Evolutionary conservation across 2,888 invertebrate genomes (phyloP).

Genomic region (Empis stercorea): DNA sequence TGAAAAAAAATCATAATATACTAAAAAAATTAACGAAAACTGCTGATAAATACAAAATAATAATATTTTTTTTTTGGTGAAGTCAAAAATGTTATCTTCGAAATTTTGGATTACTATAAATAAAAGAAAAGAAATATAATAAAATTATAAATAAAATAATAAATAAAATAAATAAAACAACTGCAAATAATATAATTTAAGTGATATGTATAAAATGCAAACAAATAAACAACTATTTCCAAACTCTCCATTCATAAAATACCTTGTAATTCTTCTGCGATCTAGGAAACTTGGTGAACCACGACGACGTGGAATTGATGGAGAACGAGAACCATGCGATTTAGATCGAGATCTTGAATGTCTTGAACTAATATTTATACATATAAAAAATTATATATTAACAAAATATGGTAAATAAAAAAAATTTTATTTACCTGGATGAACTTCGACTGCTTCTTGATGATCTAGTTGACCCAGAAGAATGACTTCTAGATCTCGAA

Average conservation of each 20-base stretch:
- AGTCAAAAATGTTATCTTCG: constrained; percentile 10
- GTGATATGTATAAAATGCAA: too few relatives aligned
- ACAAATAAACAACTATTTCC: too few relatives aligned
- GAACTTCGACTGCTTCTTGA: constrained; percentile 30
- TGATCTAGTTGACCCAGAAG: constrained; percentile 31
- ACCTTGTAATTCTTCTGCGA: constrained; percentile 90
- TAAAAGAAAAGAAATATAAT: too few relatives aligned
- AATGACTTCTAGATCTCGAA: constrained; percentile 30
- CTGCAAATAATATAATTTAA: too few relatives aligned
- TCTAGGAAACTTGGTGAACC: constrained; percentile 93
- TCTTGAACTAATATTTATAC: constrained; percentile 21
- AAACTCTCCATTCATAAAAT: constrained; percentile 18
- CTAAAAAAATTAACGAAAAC: too few relatives aligned
- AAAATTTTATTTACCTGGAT: constrained; percentile 21
- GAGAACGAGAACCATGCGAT: constrained; percentile 51
- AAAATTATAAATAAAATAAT: too few relatives aligned
- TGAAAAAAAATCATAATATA: too few relatives aligned
- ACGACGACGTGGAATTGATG: constrained; percentile 83
- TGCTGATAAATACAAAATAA: too few relatives aligned
- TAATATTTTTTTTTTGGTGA: too few relatives aligned
- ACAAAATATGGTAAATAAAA: background rate
- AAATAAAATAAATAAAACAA: too few relatives aligned
- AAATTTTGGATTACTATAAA: background rate
- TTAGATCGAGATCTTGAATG: constrained; percentile 21
- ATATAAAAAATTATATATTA: background rate